Evolutionary conservation across 2,113 vertebrate species (phyloP), one percentile per base, ranked within the genome.

Genomic region (Ranitomeya imitator): DNA sequence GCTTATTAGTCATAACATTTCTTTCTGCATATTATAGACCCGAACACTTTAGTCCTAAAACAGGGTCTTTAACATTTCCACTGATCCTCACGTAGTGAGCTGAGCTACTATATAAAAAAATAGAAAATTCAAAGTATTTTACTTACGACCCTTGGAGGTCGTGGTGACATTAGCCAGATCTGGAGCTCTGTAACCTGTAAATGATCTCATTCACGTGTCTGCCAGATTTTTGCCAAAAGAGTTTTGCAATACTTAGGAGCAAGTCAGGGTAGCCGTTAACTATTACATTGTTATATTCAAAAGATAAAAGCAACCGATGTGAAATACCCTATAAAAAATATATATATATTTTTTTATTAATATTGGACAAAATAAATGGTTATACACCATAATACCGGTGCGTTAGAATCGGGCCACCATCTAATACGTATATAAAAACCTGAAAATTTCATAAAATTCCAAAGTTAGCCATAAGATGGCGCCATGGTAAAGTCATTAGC

Each of bases 81-180:
- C 37, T 74, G 71, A 74, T 74, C 31, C 31, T 45, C 45, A 73
- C 69, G 37, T 37, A 15, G 69, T 11, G 69, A 73, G 26, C 37
- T 14, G 23, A 74, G 71, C 0, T 2, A 3, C 31, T 51, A 18
- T 69, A 54, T 23, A 84, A 78, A 55, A 18, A 85, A 78, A 65
- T 45, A 45, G 31, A 86, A 57, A 79, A 69, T 63, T 19, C 18
- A 16, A 80, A 63, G 57, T 51, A 55, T 23, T 63, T 61, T 23
- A 18, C n/a, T 60, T 21, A 11, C 26, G 51, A 83, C 59, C 80
- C 79, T 14, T 18, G 61, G 21, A 74, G 79, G 86, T 88, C 57
- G 31, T 21, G 19, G 67, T 76, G 79, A 88, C 61, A 63, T 76
- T 61, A 63, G 13, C 86, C 86, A 88, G 86, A 88, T 88, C 67